A percentile compares a stretch with the other conserved stretches of the same genome.
phyloP scores from a whole-genome alignment of 92 coral and sea anemone genomes.

The Siderastrea radians region DNA sequence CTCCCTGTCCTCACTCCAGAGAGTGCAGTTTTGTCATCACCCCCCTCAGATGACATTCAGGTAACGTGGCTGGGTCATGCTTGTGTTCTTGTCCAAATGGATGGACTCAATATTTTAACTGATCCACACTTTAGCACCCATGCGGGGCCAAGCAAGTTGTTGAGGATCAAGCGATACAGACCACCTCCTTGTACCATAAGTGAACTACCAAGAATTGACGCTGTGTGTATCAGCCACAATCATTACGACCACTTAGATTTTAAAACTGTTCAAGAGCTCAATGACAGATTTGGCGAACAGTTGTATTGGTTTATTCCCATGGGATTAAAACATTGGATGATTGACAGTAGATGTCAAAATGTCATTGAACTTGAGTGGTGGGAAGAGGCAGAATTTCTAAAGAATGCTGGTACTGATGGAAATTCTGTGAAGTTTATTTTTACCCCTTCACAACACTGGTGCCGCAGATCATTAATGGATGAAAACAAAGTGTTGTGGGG shows the following conservation, averaged over 20 bases:
- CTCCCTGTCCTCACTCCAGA: slow-evolving; percentile 84
- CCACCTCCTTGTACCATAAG: slow-evolving; percentile 84
- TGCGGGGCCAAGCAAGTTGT: slow-evolving; percentile 68
- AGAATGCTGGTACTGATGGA: slow-evolving; percentile 9
- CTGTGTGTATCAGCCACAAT: slow-evolving; percentile 91
- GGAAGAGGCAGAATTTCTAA: slow-evolving; percentile 61
- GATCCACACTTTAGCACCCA: slow-evolving; percentile 85
- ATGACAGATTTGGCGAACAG: slow-evolving; percentile 63
- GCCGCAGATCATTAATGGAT: slow-evolving; percentile 83
- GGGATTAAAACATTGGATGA: slow-evolving; percentile 87
- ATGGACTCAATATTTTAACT: slow-evolving; percentile 83
- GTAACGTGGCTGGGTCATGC: slow-evolving; percentile 99
- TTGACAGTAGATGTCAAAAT: slow-evolving; percentile 71
- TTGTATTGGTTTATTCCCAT: slow-evolving; percentile 92
- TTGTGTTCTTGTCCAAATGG: slow-evolving; percentile 87
- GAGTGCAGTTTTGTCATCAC: slow-evolving; percentile 64
- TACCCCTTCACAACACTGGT: slow-evolving; percentile 95
- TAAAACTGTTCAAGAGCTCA: slow-evolving; percentile 69
- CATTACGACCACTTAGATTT: slow-evolving; percentile 93
- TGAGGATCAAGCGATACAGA: slow-evolving; percentile 87
- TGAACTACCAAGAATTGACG: slow-evolving; percentile 86
- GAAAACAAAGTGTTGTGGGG: slow-evolving; percentile 94
- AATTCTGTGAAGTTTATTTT: slow-evolving; percentile 70
- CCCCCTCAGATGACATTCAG: slow-evolving; percentile 81
- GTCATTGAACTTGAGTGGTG: slow-evolving; percentile 94